These are phyloP conservation scores for Agriopis aurantiaria DNA, from an alignment of 2,888 invertebrate species.

Conservation along the genomic window DNA sequence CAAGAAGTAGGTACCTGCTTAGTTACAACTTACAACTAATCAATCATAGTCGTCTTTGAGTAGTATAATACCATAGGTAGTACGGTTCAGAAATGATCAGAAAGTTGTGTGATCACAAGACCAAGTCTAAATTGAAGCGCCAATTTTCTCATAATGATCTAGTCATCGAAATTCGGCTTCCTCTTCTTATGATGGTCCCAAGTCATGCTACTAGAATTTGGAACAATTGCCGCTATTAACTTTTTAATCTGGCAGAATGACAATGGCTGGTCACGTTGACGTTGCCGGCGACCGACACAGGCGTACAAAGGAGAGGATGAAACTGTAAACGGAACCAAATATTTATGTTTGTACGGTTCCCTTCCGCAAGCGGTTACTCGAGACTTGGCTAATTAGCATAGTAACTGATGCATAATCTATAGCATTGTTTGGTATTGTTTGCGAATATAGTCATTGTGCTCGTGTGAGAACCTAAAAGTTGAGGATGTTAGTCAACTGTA, in stretches of 20 bases:
- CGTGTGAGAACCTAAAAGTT: slow-evolving; percentile 25
- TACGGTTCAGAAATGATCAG: not conserved
- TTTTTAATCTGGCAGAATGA: slow-evolving; percentile 41
- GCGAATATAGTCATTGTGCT: slow-evolving; percentile 30
- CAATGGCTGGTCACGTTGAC: slow-evolving; percentile 39
- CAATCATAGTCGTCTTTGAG: no score
- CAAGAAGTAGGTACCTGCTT: no score
- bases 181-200: slow-evolving; percentile 18
- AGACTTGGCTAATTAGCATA: slow-evolving; percentile 23
- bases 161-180: slow-evolving; percentile 28
- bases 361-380: slow-evolving; percentile 26
- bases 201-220: slow-evolving; percentile 41
- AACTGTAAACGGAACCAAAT: slow-evolving; percentile 60
- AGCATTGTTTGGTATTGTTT: slow-evolving; percentile 24
- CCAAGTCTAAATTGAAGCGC: slow-evolving; percentile 6
- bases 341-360: slow-evolving; percentile 54
- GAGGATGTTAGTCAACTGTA: slow-evolving; percentile 16
- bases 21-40: no score
- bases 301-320: slow-evolving; percentile 61
- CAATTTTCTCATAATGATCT: slow-evolving; percentile 29
- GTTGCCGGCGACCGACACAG: slow-evolving; percentile 44
- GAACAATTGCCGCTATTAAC: slow-evolving; percentile 42
- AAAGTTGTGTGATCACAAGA: slow-evolving; percentile 2
- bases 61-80: no score
- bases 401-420: slow-evolving; percentile 19